Percentiles rank a stretch among this genome's conserved stretches.
Conservation (phyloP, 2,888 invertebrate genomes). For the Stratiomys singularior region DNA sequence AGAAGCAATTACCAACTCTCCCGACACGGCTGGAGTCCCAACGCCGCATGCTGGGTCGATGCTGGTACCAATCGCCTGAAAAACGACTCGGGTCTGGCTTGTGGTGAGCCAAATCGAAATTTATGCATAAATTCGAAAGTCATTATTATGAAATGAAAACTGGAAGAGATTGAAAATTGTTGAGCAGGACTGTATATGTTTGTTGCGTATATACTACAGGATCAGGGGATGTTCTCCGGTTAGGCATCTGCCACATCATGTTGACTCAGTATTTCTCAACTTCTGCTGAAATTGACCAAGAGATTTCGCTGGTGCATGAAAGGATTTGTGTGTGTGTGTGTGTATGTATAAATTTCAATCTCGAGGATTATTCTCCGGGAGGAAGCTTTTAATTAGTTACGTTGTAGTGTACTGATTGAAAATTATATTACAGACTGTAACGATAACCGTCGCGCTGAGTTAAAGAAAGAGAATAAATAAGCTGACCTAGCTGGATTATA, state of each 20-base stretch:
- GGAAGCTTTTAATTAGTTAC: constrained; percentile 30
- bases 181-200: background rate
- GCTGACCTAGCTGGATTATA: too few species aligned
- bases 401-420: constrained; percentile 24
- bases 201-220: constrained; percentile 3
- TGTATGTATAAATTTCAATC: background rate
- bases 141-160: constrained; percentile 36
- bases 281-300: background rate
- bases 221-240: background rate
- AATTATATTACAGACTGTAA: too few species aligned
- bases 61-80: too few species aligned
- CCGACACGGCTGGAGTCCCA: background rate
- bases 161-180: background rate
- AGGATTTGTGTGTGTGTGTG: too few species aligned
- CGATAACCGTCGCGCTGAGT: too few species aligned
- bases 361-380: constrained; percentile 8
- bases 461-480: too few species aligned
- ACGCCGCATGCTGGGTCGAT: background rate
- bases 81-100: background rate
- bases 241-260: background rate
- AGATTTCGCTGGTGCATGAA: background rate
- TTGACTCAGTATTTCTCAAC: background rate
- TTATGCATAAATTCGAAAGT: constrained; percentile 40
- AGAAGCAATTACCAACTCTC: constrained; percentile 32
- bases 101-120: constrained; percentile 32